Conservation (phyloP, 2,888 invertebrate genomes). For the Euplexia lucipara region DNA sequence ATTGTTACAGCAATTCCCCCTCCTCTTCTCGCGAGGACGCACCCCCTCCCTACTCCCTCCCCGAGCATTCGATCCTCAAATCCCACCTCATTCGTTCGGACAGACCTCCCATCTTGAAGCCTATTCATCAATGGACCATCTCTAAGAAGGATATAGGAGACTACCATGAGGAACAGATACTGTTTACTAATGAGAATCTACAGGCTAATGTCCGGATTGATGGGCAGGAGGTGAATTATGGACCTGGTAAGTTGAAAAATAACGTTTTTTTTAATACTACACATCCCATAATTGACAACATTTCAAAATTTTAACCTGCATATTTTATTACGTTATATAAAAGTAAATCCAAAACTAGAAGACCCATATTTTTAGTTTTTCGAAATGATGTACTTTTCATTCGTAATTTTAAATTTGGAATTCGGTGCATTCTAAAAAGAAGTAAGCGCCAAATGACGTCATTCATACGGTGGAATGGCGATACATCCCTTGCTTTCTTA, state of each 20-base stretch:
- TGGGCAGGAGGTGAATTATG: conserved; percentile 83
- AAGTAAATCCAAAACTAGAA: too few species aligned
- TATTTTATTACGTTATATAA: too few species aligned
- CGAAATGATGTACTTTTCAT: too few species aligned
- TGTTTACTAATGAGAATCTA: conserved; percentile 87
- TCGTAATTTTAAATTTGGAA: too few species aligned
- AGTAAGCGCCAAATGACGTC: too few species aligned
- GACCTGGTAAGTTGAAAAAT: conserved; percentile 77
- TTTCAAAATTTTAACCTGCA: too few species aligned
- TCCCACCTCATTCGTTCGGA: conserved; percentile 83
- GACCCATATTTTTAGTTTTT: too few species aligned
- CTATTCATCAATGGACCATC: conserved; percentile 88
- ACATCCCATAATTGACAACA: too few species aligned
- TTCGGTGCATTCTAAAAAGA: too few species aligned
- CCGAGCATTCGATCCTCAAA: conserved; percentile 87
- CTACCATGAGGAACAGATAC: conserved; percentile 86
- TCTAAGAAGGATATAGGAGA: conserved; percentile 87
- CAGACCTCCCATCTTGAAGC: conserved; percentile 71
- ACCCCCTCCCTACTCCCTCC: conserved; percentile 83
- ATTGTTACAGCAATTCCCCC: conserved; percentile 74
- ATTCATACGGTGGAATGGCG: too few species aligned
- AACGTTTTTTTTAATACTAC: too few species aligned
- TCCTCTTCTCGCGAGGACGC: conserved; percentile 79
- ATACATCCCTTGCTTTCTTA: too few species aligned
- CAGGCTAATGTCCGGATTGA: conserved; percentile 78